These are phyloP conservation scores for Cistogaster globosa DNA, from an alignment of 2,888 invertebrate species.

Conservation along the genomic window DNA sequence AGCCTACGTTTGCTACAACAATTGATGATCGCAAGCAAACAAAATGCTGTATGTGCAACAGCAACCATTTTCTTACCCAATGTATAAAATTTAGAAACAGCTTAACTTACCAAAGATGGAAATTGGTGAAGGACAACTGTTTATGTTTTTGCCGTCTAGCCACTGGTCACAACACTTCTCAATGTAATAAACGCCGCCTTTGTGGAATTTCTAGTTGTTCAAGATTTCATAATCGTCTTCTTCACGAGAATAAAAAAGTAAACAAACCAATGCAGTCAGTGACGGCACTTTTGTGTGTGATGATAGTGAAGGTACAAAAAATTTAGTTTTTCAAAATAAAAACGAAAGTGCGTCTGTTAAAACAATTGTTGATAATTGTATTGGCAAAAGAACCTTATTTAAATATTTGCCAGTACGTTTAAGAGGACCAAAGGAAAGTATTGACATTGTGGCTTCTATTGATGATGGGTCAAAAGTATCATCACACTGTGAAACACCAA, in stretches of 20 bases:
- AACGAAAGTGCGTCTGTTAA: constrained; percentile 6
- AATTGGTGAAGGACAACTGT: constrained; percentile 20
- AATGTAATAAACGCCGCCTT: constrained; percentile 17
- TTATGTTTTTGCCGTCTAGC: too few species aligned
- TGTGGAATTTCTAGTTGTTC: constrained; percentile 27
- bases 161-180: not conserved
- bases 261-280: not conserved
- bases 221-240: constrained; percentile 35
- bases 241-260: too few species aligned
- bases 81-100: constrained; percentile 37
- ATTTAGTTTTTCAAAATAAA: not conserved
- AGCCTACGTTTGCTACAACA: constrained; percentile 27
- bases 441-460: constrained; percentile 48
- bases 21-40: not conserved
- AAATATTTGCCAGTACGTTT: constrained; percentile 43
- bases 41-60: constrained; percentile 3
- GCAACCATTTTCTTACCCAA: constrained; percentile 15
- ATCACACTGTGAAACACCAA: too few species aligned
- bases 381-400: constrained; percentile 35
- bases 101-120: constrained; percentile 29
- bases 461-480: too few species aligned
- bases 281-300: not conserved
- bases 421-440: constrained; percentile 16
- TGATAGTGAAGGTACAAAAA: not conserved
- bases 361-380: constrained; percentile 16